phyloP scores from a whole-genome alignment of 2,797 vertebrate species.

The Cirrhinus molitorella region DNA sequence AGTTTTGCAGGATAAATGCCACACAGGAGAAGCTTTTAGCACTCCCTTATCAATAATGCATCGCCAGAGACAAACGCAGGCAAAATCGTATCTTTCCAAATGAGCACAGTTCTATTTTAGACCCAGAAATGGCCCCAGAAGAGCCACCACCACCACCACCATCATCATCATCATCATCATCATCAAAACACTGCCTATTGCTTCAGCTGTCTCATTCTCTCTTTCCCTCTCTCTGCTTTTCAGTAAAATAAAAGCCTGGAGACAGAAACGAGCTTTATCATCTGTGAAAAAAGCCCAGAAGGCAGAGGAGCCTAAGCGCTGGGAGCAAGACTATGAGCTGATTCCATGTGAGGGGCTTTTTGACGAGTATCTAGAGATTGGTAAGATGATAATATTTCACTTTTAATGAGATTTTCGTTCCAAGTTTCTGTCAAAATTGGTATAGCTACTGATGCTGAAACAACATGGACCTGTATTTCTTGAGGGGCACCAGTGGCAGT shows the following conservation, averaged over 20 bases:
- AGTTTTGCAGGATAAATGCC: conserved; percentile 19
- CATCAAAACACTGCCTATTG: not conserved
- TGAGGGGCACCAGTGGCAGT: not conserved
- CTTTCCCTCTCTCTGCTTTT: conserved; percentile 30
- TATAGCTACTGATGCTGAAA: not conserved
- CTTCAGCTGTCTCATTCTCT: not conserved
- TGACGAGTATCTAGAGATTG: conserved; percentile 86
- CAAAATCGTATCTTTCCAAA: conserved; percentile 17
- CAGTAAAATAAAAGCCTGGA: conserved; percentile 85
- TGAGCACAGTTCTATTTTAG: conserved; percentile 26
- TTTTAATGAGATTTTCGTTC: not conserved
- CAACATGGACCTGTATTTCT: not conserved
- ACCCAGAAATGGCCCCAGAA: not conserved
- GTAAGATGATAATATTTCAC: conserved; percentile 65
- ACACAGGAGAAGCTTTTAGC: conserved; percentile 47
- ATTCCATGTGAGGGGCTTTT: conserved; percentile 81
- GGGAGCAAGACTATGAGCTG: conserved; percentile 84
- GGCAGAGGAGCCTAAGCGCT: conserved; percentile 69
- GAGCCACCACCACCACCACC: too few relatives aligned
- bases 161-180: not conserved
- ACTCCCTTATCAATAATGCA: conserved; percentile 51
- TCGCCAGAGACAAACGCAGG: conserved; percentile 13
- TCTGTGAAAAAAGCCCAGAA: conserved; percentile 71
- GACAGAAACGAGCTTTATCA: conserved; percentile 75
- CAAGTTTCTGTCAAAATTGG: not conserved